phyloP scores from a whole-genome alignment of 2,797 vertebrate species.

The Tenualosa thibaudeaui region DNA sequence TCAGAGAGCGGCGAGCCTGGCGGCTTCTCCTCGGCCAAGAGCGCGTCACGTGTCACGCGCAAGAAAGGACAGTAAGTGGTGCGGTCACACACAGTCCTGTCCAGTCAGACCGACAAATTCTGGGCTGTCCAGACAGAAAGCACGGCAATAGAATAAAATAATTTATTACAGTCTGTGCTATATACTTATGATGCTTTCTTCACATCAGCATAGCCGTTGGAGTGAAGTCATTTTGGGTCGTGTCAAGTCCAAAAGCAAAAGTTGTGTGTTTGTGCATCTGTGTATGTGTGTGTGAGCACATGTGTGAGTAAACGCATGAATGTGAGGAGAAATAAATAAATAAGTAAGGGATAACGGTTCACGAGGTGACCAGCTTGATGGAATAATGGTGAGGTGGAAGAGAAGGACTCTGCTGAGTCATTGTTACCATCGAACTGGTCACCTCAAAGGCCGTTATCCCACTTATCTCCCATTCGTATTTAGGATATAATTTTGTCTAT shows the following conservation, averaged over 20 bases:
- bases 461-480: too few species aligned
- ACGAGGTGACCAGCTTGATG: too few species aligned
- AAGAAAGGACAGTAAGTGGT: conserved; percentile 84
- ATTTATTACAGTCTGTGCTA: background rate
- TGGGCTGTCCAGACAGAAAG: background rate
- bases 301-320: background rate
- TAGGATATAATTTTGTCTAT: too few species aligned
- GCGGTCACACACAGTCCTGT: background rate
- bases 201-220: background rate
- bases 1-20: conserved; percentile 84
- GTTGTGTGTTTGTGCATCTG: background rate
- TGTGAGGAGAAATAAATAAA: too few species aligned
- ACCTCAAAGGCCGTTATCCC: too few species aligned
- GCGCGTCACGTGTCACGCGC: conserved; percentile 79
- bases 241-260: background rate
- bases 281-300: background rate
- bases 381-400: too few species aligned
- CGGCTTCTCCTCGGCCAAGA: conserved; percentile 82
- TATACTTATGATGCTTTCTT: background rate
- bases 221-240: background rate
- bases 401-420: too few species aligned
- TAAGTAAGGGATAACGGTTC: too few species aligned
- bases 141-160: background rate
- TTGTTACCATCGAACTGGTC: too few species aligned
- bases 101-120: background rate